Percentiles rank a stretch among this genome's conserved stretches.
Conservation (phyloP, 2,113 vertebrate species). For the Oryzias curvinotus region DNA sequence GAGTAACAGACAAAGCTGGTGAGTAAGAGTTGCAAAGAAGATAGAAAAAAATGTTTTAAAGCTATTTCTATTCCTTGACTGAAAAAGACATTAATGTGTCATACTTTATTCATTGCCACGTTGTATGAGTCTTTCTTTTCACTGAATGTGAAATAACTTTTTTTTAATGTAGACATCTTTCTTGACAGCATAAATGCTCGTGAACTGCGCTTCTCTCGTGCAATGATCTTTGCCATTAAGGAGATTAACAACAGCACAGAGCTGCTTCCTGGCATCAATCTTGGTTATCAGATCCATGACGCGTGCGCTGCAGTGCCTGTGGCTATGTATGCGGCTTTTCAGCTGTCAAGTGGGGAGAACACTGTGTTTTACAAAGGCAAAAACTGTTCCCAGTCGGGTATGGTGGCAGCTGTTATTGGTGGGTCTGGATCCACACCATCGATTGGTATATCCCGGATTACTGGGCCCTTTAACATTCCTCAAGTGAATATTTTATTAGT, state of each 20-base stretch:
- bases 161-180: too few species aligned
- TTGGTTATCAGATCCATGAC: constrained; percentile 74
- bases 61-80: too few species aligned
- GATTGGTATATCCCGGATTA: background rate
- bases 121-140: too few species aligned
- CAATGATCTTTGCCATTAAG: constrained; percentile 73
- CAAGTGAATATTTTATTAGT: constrained; percentile 48
- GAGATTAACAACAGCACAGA: constrained; percentile 73
- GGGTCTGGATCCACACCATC: constrained; percentile 9
- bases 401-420: constrained; percentile 1
- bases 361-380: constrained; percentile 18
- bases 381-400: constrained; percentile 49
- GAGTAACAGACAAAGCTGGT: too few species aligned
- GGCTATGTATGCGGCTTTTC: constrained; percentile 5
- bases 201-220: constrained; percentile 61
- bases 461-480: constrained; percentile 53
- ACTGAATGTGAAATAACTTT: too few species aligned
- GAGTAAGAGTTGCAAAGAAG: too few species aligned
- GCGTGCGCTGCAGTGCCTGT: constrained; percentile 58
- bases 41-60: too few species aligned
- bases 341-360: background rate
- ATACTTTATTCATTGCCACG: too few species aligned
- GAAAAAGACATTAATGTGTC: too few species aligned
- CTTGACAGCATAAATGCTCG: constrained; percentile 46
- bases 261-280: constrained; percentile 63